These are phyloP conservation scores for Rhopilema esculentum DNA, from an alignment of 30 jellyfish, hydroid and myxozoan genomes.

Conservation along the genomic window DNA sequence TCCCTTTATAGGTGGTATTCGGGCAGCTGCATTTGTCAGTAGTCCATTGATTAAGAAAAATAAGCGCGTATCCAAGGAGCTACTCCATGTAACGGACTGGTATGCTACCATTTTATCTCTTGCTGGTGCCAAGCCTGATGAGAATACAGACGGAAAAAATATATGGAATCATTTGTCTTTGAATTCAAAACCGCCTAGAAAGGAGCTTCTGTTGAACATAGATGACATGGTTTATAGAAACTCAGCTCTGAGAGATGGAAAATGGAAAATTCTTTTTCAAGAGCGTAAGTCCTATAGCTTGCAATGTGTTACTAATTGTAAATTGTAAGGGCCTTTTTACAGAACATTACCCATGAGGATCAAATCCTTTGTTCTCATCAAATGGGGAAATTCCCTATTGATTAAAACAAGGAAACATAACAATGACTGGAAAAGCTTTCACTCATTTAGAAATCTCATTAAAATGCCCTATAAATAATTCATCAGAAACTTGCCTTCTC, in stretches of 20 bases:
- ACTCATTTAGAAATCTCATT: no score
- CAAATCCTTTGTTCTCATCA: no score
- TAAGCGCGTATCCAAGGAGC: conserved; percentile 50
- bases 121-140: conserved; percentile 61
- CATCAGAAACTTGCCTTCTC: no score
- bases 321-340: no score
- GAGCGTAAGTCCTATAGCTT: conserved; percentile 63
- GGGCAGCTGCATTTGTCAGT: conserved; percentile 66
- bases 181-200: conserved; percentile 61
- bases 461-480: no score
- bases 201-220: conserved; percentile 81
- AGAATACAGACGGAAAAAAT: conserved; percentile 70
- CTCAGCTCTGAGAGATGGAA: conserved; percentile 77
- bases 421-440: no score
- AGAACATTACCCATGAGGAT: no score
- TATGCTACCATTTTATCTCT: conserved; percentile 68
- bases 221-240: conserved; percentile 79
- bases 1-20: conserved; percentile 67
- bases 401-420: no score
- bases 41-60: conserved; percentile 61
- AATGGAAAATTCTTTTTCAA: conserved; percentile 84
- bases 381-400: no score
- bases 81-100: conserved; percentile 79
- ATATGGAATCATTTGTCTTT: conserved; percentile 78
- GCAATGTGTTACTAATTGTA: no score